A percentile compares a stretch with the other conserved stretches of the same genome.
These are phyloP conservation scores for Lasioglossum baleicum DNA, from an alignment of 1,140 invertebrate species.

Conservation along the genomic window DNA sequence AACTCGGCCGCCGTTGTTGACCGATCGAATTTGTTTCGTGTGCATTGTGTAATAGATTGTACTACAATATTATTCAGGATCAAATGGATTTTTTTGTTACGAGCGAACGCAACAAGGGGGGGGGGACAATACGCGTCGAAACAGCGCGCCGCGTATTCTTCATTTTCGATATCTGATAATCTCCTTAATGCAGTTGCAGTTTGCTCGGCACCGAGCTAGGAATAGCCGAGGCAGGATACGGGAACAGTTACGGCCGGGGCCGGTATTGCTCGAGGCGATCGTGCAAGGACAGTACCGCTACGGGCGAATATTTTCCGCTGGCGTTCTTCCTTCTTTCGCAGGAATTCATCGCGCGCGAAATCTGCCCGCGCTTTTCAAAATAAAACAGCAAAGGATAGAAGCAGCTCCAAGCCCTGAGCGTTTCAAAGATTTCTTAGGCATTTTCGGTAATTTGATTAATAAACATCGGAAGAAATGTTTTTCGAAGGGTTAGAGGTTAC, in stretches of 20 bases:
- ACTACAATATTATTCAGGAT: neutral
- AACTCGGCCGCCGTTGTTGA: neutral
- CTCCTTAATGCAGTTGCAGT: conserved; percentile 39
- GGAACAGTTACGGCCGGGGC: conserved; percentile 70
- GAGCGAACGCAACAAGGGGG: no score
- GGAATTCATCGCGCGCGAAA: conserved; percentile 44
- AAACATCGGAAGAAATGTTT: no score
- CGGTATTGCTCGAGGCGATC: conserved; percentile 70
- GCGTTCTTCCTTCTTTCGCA: conserved; percentile 41
- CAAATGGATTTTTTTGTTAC: no score
- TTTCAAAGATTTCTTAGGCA: no score
- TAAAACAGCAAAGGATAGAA: neutral
- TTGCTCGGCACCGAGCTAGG: conserved; percentile 58
- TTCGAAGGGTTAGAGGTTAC: no score
- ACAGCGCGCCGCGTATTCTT: neutral
- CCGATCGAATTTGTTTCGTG: neutral
- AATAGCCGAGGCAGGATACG: conserved; percentile 72
- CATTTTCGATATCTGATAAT: conserved; percentile 33
- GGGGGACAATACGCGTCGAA: no score
- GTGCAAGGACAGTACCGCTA: conserved; percentile 74
- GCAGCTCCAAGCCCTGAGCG: neutral
- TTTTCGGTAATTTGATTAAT: no score
- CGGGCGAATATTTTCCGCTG: conserved; percentile 60
- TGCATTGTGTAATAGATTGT: neutral
- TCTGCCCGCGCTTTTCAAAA: conserved; percentile 24